Percentiles rank a stretch among this genome's conserved stretches.
Conservation (phyloP, 2,113 vertebrate species). For the Phoenicopterus ruber region DNA sequence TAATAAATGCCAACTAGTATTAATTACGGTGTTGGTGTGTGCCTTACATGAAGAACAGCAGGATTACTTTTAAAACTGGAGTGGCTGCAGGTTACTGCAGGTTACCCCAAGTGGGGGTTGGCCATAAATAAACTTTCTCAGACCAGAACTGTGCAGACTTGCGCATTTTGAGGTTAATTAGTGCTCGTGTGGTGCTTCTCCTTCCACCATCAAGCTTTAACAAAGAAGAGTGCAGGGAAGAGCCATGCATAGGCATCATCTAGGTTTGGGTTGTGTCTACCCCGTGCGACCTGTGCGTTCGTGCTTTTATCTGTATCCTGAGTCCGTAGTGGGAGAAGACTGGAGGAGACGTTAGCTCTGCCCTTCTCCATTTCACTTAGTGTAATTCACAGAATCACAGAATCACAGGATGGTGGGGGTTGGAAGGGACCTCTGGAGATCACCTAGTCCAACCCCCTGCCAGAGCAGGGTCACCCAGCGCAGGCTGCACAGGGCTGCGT, state of each 20-base stretch:
- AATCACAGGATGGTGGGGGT: too few relatives aligned
- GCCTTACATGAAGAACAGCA: not conserved
- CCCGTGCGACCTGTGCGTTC: not conserved
- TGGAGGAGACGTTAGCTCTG: not conserved
- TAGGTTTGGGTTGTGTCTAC: not conserved
- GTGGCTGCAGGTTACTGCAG: not conserved
- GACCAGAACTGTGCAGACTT: not conserved
- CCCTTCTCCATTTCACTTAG: not conserved
- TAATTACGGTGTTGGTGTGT: fast-evolving
- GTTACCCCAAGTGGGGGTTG: not conserved
- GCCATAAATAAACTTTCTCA: not conserved
- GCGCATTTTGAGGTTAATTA: not conserved
- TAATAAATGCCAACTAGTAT: not conserved
- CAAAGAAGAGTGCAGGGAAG: not conserved
- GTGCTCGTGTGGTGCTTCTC: fast-evolving
- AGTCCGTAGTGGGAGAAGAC: not conserved
- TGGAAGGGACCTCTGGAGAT: too few relatives aligned
- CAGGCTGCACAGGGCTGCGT: too few relatives aligned
- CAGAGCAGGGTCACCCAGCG: too few relatives aligned
- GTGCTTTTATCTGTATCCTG: not conserved
- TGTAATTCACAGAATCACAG: not conserved
- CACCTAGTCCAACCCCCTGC: too few relatives aligned
- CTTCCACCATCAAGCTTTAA: not conserved
- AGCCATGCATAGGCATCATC: not conserved
- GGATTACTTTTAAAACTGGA: not conserved